Evolutionary conservation across 2,888 invertebrate genomes (phyloP).

Genomic region (Arge pagana): DNA sequence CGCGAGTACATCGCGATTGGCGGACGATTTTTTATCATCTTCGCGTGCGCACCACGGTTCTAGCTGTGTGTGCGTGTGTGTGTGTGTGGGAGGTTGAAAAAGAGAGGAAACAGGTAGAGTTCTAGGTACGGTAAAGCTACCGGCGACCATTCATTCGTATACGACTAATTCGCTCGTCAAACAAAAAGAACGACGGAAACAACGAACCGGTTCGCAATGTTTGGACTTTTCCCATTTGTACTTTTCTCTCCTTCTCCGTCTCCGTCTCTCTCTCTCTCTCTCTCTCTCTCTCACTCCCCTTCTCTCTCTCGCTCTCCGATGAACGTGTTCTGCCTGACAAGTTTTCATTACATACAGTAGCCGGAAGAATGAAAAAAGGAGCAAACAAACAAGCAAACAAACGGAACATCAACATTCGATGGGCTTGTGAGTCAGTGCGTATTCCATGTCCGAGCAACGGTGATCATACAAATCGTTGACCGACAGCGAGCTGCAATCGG

Average conservation of each 20-base stretch:
- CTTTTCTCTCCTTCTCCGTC: background rate
- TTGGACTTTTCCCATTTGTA: background rate
- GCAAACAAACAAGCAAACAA: background rate
- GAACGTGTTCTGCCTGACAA: constrained; percentile 11
- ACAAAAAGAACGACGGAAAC: constrained; percentile 19
- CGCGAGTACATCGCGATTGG: too few relatives aligned
- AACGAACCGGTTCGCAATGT: constrained; percentile 20
- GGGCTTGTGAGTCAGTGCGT: too few relatives aligned
- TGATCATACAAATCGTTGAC: too few relatives aligned
- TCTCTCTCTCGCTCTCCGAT: constrained; percentile 3
- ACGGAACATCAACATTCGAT: background rate
- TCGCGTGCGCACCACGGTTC: too few relatives aligned
- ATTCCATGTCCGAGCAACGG: too few relatives aligned
- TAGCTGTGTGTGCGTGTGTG: too few relatives aligned
- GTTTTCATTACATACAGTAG: constrained; percentile 5
- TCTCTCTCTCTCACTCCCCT: constrained; percentile 3
- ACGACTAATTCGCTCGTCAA: constrained; percentile 20
- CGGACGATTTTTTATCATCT: too few relatives aligned
- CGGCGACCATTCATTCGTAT: constrained; percentile 18
- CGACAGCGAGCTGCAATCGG: too few relatives aligned
- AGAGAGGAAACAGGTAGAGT: constrained; percentile 1
- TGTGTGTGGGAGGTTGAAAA: background rate
- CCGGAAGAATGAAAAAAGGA: background rate
- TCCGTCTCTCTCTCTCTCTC: background rate
- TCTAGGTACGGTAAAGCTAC: constrained; percentile 1